These are phyloP conservation scores for Aethina tumida DNA, from an alignment of 1,140 invertebrate species.

Conservation along the genomic window DNA sequence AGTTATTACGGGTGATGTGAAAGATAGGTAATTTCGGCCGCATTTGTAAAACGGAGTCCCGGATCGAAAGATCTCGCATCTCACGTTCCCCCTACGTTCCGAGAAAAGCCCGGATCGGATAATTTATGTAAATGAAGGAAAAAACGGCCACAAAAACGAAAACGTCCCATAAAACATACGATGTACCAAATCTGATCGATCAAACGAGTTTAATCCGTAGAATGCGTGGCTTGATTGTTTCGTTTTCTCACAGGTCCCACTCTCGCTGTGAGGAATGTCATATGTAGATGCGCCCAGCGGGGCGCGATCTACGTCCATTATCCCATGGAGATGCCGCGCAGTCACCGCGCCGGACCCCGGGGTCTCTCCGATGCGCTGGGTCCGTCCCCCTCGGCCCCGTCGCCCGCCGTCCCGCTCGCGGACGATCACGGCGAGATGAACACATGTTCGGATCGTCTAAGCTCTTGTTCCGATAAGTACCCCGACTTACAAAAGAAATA, in stretches of 20 bases:
- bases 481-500: too few relatives aligned
- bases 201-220: constrained; percentile 18
- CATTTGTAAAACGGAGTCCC: too few relatives aligned
- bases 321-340: constrained; percentile 12
- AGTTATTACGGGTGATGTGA: too few relatives aligned
- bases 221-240: constrained; percentile 20
- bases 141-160: too few relatives aligned
- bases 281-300: constrained; percentile 19
- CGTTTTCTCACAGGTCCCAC: constrained; percentile 19
- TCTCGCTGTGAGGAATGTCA: constrained; percentile 18
- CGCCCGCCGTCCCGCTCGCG: too few relatives aligned
- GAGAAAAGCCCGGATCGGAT: constrained; percentile 1
- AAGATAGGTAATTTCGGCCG: too few relatives aligned
- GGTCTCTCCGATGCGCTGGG: too few relatives aligned
- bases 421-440: constrained; percentile 1
- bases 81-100: too few relatives aligned
- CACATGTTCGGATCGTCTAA: constrained; percentile 1
- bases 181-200: constrained; percentile 17
- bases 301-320: constrained; percentile 12
- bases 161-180: constrained; percentile 15
- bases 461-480: too few relatives aligned
- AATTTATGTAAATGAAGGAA: constrained; percentile 5
- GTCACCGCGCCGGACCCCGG: constrained; percentile 4
- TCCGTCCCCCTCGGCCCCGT: too few relatives aligned
- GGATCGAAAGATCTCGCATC: too few relatives aligned